Evolutionary conservation across 2,888 invertebrate genomes (phyloP), one percentile per base, ranked within the genome.

Genomic region (Dione juno): DNA sequence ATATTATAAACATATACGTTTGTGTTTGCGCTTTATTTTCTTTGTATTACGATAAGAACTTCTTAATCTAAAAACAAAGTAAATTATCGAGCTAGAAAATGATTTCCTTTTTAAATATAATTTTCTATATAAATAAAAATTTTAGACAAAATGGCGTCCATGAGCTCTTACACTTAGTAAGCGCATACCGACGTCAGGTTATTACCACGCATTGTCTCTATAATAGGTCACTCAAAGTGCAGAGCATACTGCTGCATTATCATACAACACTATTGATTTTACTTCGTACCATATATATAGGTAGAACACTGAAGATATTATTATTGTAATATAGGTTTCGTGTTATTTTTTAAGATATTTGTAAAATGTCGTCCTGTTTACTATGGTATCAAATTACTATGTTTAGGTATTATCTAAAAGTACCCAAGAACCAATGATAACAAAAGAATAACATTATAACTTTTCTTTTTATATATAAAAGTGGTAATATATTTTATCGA

Each of bases 151-250:
- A 69, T 69, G 68, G 68, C 68, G 63, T 69, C 64, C 63, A 52
- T 10, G 53, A 63, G 45, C 66, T 40, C 67, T 61, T 45, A 67
- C 53, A 72, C 66, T 61, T 67, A 70, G 70, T 67, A 67, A 37
- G 48, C 65, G 76, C 77, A 78, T 86, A 82, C 84, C 84, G 80
- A 77, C 78, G 76, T 78, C 84, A 85, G 88, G 88, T 88, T 89
- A 87, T 89, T 88, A 88, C 86, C 89, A 85, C 88, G 85, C 85
- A 89, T 90, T 90, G 89, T 90, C 73, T 77, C 83, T 82, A 84
- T 87, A 86, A 87, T 86, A 84, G 88, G 84, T 82, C 82, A 83
- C 74, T 78, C 74, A 77, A 78, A 79, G 79, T 80, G 84, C 83
- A 72, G 67, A 73, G 83, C 81, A 81, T 80, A 82, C 69, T 69